Evolutionary conservation across 2,888 invertebrate species (phyloP).

Genomic region (Furcula furcula): DNA sequence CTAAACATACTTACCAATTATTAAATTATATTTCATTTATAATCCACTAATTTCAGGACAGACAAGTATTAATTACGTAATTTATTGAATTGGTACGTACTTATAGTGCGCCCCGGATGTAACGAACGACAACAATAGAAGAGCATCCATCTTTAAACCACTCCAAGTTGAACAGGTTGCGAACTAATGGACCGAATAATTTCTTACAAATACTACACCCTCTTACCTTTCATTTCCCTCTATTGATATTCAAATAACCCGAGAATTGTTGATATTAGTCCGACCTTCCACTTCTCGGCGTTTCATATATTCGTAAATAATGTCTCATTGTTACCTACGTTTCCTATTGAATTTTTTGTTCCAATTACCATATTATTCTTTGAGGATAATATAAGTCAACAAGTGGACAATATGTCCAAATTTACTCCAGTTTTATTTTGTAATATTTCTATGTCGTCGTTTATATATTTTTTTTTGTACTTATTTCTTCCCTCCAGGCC

Average conservation of each 20-base stretch:
- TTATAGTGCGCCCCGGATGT: no score
- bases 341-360: slow-evolving; percentile 9
- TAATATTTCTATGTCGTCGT: no score
- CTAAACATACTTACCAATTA: no score
- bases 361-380: slow-evolving; percentile 26
- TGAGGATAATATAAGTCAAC: slow-evolving; percentile 10
- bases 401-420: slow-evolving; percentile 23
- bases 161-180: slow-evolving; percentile 19
- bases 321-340: slow-evolving; percentile 9
- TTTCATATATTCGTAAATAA: slow-evolving; percentile 9
- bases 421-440: no score
- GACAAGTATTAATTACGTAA: no score
- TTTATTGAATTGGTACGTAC: no score
- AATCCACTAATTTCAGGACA: no score
- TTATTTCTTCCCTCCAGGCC: no score
- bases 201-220: slow-evolving; percentile 23
- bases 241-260: slow-evolving; percentile 31
- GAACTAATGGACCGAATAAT: slow-evolving; percentile 37
- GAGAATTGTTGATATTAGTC: slow-evolving; percentile 14
- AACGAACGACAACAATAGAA: slow-evolving; percentile 10
- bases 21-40: no score
- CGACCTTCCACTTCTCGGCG: slow-evolving; percentile 17
- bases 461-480: no score
- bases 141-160: slow-evolving; percentile 23
- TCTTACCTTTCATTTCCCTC: slow-evolving; percentile 15